These are phyloP conservation scores for Dolichallabes microphthalmus DNA, from an alignment of 2,113 vertebrate species.

Conservation along the genomic window DNA sequence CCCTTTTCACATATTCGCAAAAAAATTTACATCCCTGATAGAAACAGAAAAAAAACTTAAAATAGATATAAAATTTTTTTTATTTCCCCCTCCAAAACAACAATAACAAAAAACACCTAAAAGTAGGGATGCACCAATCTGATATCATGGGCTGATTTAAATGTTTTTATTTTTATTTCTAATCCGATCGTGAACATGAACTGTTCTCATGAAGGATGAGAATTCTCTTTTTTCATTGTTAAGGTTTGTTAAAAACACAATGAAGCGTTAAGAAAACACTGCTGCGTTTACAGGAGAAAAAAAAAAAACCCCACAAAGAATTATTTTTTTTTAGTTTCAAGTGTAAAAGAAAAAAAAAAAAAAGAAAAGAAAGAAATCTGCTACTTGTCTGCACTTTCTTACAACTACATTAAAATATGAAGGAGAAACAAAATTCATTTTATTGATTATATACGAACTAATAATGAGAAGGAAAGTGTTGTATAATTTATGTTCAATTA, in stretches of 20 bases:
- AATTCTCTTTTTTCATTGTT: too few species aligned
- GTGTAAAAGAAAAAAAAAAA: background rate
- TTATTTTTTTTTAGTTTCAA: background rate
- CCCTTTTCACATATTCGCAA: constrained; percentile 53
- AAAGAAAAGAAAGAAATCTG: background rate
- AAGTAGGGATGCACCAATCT: background rate
- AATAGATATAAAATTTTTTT: background rate
- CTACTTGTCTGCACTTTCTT: background rate
- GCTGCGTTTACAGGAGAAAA: background rate
- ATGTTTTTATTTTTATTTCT: too few species aligned
- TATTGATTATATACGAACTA: background rate
- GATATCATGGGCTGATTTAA: background rate
- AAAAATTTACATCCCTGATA: constrained; percentile 75
- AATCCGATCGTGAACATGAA: background rate
- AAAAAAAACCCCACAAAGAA: too few species aligned
- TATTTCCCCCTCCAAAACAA: too few species aligned
- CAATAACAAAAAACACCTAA: background rate
- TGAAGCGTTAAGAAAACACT: background rate
- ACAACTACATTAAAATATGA: background rate
- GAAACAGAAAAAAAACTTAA: constrained; percentile 60
- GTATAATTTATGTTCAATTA: background rate
- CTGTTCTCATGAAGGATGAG: background rate
- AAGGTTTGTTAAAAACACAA: background rate
- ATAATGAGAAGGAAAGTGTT: background rate
- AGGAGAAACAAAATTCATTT: background rate